These are phyloP conservation scores for Diachrysia chrysitis DNA, from an alignment of 2,888 invertebrate species.

Conservation along the genomic window DNA sequence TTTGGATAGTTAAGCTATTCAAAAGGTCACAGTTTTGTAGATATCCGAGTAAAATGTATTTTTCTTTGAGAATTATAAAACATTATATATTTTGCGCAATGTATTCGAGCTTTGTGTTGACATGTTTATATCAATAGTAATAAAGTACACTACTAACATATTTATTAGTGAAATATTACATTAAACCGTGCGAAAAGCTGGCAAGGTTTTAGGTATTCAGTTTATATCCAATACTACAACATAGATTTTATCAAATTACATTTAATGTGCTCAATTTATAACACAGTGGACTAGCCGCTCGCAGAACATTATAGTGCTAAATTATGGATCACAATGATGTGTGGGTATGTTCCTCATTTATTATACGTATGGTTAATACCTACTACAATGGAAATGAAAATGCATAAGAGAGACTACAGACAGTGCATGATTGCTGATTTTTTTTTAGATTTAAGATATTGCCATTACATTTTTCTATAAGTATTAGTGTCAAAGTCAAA, in stretches of 20 bases:
- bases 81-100: constrained; percentile 27
- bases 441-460: not conserved
- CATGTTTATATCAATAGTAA: constrained; percentile 9
- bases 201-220: constrained; percentile 18
- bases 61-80: constrained; percentile 2
- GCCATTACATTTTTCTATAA: not conserved
- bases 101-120: constrained; percentile 16
- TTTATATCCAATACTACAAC: constrained; percentile 17
- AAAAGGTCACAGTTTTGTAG: no score
- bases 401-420: constrained; percentile 12
- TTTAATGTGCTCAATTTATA: constrained; percentile 25
- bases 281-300: constrained; percentile 9
- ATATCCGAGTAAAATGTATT: no score
- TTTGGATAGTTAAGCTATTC: not conserved
- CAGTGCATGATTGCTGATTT: not conserved
- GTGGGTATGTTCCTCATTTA: constrained; percentile 8
- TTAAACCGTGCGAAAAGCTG: constrained; percentile 1
- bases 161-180: constrained; percentile 8
- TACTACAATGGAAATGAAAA: constrained; percentile 17
- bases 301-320: constrained; percentile 23
- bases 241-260: constrained; percentile 23
- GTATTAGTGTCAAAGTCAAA: not conserved
- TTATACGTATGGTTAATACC: constrained; percentile 7
- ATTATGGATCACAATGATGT: constrained; percentile 23
- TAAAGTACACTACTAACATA: constrained; percentile 8